Evolutionary conservation across 2,113 vertebrate genomes (phyloP).

Genomic region (Tetrao urogallus): DNA sequence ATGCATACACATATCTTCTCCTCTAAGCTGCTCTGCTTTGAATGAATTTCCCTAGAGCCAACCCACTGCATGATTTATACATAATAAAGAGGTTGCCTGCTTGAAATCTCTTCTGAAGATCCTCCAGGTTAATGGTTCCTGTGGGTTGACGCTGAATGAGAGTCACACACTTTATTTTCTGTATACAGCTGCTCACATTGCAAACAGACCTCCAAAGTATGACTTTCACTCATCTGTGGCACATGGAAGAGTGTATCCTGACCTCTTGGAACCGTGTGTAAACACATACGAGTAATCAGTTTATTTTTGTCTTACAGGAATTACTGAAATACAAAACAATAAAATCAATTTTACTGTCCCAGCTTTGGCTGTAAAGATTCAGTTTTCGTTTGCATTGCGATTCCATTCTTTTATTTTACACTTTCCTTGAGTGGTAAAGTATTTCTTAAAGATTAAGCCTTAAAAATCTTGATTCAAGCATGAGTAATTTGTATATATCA

Average conservation of each 20-base stretch:
- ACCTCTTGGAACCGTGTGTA: background rate
- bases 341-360: background rate
- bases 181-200: background rate
- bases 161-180: background rate
- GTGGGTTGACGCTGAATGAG: background rate
- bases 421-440: background rate
- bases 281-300: background rate
- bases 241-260: background rate
- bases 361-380: background rate
- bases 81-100: background rate
- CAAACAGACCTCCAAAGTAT: background rate
- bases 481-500: constrained; percentile 7
- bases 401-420: background rate
- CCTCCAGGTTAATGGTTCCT: background rate
- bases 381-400: background rate
- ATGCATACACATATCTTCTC: background rate
- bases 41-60: background rate
- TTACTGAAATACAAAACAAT: background rate
- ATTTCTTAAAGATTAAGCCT: background rate
- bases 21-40: background rate
- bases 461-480: background rate
- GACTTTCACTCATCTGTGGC: background rate
- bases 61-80: background rate
- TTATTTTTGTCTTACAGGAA: background rate
- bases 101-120: background rate